Evolutionary conservation across 2,888 invertebrate species (phyloP), one percentile per base, ranked within the genome.

Genomic region (Ferrisia virgata): DNA sequence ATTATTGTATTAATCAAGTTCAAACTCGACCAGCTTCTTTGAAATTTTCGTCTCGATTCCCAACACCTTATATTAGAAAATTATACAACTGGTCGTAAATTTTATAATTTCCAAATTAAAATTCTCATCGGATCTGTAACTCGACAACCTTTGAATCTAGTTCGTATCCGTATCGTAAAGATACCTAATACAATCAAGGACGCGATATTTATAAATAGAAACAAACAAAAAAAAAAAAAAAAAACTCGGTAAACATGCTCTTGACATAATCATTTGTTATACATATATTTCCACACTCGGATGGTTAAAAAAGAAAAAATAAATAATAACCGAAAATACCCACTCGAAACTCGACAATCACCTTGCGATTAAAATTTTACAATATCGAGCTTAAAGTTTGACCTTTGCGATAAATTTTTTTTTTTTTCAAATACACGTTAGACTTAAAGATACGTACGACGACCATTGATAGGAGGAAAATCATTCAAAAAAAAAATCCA

Each of bases 361-460:
- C 58, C 58, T 64, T 64, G 58, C 28, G 58, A 64, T 64, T 64
- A 64, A 64, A 64, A 64, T 64, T 64, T n/a, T 64, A 64, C 58
- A 64, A 64, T 64, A n/a, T n/a, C 58, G 58, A 64, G 58, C 58
- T 64, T 64, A 64, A 64, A 64, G 58, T 64, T 64, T 64, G 58
- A 64, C 58, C 58, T 64, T 64, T 47, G 4, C 18, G 47, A 47
- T 47, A 64, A 64, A 64, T 64, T 64, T 64, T n/a, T n/a, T n/a
- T n/a, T n/a, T n/a, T n/a, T n/a, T 47, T 47, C 47, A 18, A 43
- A 47, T 47, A 47, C 58, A 28, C 2, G 58, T 13, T 25, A 47
- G 25, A 13, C 18, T 1, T 11, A 28, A n/a, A n/a, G n/a, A n/a
- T n/a, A 8, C 13, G 28, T 25, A 28, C 47, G 47, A 18, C 47